Conservation (phyloP, 2,113 vertebrate species). For the Chamaea fasciata region DNA sequence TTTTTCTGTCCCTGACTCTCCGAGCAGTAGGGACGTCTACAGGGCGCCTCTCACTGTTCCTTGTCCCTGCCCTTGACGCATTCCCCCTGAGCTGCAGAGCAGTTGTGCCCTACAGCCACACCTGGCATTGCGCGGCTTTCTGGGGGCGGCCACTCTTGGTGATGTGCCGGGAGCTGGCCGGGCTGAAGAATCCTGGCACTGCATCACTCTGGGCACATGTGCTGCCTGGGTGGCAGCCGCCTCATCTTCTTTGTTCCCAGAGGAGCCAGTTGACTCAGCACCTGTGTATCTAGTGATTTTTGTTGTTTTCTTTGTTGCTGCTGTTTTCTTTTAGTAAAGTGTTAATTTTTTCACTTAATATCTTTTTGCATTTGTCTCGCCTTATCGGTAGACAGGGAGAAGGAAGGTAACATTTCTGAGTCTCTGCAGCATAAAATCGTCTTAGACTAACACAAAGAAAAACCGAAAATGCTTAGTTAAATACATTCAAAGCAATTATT, state of each 20-base stretch:
- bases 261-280: background rate
- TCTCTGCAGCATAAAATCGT: background rate
- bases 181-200: too few species aligned
- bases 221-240: background rate
- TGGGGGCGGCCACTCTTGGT: too few species aligned
- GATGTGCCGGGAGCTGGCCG: too few species aligned
- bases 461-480: conserved; percentile 12
- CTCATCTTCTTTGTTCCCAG: background rate
- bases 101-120: too few species aligned
- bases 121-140: too few species aligned
- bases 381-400: background rate
- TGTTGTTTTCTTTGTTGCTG: background rate
- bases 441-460: background rate
- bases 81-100: too few species aligned
- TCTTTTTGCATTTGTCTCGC: background rate
- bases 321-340: background rate
- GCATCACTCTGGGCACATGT: background rate
- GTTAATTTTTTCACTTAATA: background rate
- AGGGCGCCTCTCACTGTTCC: too few species aligned
- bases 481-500: conserved; percentile 35
- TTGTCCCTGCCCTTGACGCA: too few species aligned
- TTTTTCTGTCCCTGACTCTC: too few species aligned
- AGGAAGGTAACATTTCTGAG: background rate
- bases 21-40: too few species aligned
- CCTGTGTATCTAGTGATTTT: background rate